Evolutionary conservation across 2,888 invertebrate genomes (phyloP), one percentile per base, ranked within the genome.

Genomic region (Malthinus flaveolus): DNA sequence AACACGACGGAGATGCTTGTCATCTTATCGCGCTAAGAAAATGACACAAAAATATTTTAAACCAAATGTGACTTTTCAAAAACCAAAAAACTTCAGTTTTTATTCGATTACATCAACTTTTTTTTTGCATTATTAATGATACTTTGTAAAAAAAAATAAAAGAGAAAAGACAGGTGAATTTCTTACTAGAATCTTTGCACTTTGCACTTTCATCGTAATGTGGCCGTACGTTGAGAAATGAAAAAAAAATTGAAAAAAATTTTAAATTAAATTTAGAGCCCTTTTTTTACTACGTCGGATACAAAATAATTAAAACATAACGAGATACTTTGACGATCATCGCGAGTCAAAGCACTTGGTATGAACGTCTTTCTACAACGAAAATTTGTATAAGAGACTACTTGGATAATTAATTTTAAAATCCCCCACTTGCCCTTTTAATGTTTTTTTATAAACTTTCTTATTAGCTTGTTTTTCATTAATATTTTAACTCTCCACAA

Each of bases 1-100:
- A 61, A 61, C 49, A 53, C 52, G 51, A 23, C 45, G 49, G 52
- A 42, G 47, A 52, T 56, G 56, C 56, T 61, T 61, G 56, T 61
- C 60, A 61, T 56, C 56, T 56, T 56, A 47, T 56, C 59, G 59
- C 48, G 46, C 36, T 33, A 42, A 44, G 48, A 45, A 49, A 48
- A 55, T 49, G 55, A 55, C 55, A 49, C 49, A 31, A 49, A 49
- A 49, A 49, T 46, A 49, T 49, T 55, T 49, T 33, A 32, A 42
- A 48, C 55, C 54, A 46, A 39, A 48, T 39, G 54, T 32, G 54
- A 48, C 54, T 51, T 32, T 35, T 31, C 35, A 42, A 10, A 31
- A 35, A 46, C 11, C 32, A 46, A 46, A 46, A 10, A 46, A 35
- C 2, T 46, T 46, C 32, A 8, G 10, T 11, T 46, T 46, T 32